Evolutionary conservation across 2,888 invertebrate species (phyloP).

Genomic region (Anagyrus pseudococci): DNA sequence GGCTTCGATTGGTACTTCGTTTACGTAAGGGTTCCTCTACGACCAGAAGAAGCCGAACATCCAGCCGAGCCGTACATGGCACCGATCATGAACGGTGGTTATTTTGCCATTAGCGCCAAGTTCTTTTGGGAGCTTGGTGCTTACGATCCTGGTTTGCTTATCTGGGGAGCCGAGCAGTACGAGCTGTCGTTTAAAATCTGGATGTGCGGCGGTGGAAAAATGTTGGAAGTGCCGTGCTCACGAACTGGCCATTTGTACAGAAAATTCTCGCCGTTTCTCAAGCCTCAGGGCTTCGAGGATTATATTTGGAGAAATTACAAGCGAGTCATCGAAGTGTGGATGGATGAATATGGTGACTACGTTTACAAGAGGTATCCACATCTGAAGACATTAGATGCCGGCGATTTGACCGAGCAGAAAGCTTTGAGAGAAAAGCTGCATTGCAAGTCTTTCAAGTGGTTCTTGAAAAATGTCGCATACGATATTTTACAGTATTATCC

Average conservation of each 20-base stretch:
- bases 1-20: conserved; percentile 98
- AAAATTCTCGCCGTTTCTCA: conserved; percentile 87
- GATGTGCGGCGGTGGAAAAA: conserved; percentile 94
- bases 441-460: conserved; percentile 95
- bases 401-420: conserved; percentile 80
- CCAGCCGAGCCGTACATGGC: conserved; percentile 87
- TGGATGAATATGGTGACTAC: conserved; percentile 94
- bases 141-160: conserved; percentile 86
- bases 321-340: conserved; percentile 96
- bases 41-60: conserved; percentile 73
- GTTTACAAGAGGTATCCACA: conserved; percentile 82
- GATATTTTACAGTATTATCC: conserved; percentile 89
- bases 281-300: conserved; percentile 89
- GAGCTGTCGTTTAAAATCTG: conserved; percentile 98
- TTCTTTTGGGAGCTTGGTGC: conserved; percentile 98
- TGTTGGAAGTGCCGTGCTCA: conserved; percentile 92
- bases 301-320: conserved; percentile 90
- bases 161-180: conserved; percentile 98
- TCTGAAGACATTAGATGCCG: conserved; percentile 77
- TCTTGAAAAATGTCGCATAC: conserved; percentile 90
- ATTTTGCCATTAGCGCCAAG: conserved; percentile 88
- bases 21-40: conserved; percentile 90
- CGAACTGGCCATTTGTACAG: conserved; percentile 91
- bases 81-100: conserved; percentile 96
- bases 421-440: conserved; percentile 76